Evolutionary conservation across 2,113 vertebrate genomes (phyloP), one percentile per base, ranked within the genome.

Genomic region (Motacilla alba): DNA sequence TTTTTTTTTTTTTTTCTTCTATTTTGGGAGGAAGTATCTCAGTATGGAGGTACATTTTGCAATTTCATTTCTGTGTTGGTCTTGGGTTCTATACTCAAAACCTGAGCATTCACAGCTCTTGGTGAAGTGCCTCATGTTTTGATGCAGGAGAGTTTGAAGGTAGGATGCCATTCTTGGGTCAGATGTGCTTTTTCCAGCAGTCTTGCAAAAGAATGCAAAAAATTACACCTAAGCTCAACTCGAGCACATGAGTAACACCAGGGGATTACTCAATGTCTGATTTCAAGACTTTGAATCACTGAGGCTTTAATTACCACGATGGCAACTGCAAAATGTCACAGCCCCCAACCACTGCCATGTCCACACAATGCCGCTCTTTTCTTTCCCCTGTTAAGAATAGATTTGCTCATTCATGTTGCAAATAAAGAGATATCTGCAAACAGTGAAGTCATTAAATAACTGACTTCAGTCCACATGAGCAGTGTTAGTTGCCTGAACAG

Each of bases 261-360:
- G 66, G 86, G 66, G 77, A 92, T 96, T 93, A 92, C 64, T 96
- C 79, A 83, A 60, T 46, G 60, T 86, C 88, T 86, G 88, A 96
- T 92, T 96, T 95, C 92, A 80, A 75, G 88, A 78, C 76, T 87
- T 87, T 94, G 93, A 94, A 86, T 96, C 94, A 96, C 75, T 64
- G 43, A 60, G 92, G 41, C 44, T 67, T 84, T 80, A 77, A 50
- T 81, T 78, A 72, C 79, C 88, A 76, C 80, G 86, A 33, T 9
- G 46, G 79, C 73, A 78, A 60, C 66, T 89, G 52, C 27, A 56
- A 96, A 96, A 95, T 94, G 93, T 94, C 83, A 86, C 76, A 49
- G 85, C 50, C 50, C 50, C 60, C 69, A 27, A 66, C 90, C 73
- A 53, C 68, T 26, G 31, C 55, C 0, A 2, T 15, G 53, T 66